Conservation (phyloP, 2,797 vertebrate species). For the Rhinogobio ventralis region DNA sequence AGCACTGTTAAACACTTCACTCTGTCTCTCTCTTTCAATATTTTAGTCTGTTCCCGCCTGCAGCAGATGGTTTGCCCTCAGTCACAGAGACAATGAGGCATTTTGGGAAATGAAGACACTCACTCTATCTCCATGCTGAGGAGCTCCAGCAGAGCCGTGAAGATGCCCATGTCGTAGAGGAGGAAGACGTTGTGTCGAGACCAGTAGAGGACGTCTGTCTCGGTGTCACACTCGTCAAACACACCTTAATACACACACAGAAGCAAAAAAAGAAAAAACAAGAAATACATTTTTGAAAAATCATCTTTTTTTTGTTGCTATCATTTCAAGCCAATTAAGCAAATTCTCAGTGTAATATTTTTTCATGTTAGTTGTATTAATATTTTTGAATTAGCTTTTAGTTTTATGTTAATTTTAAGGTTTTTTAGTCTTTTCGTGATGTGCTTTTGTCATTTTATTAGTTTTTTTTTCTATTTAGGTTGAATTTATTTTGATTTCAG, state of each 20-base stretch:
- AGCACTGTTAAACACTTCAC: conserved; percentile 25
- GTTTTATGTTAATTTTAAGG: neutral
- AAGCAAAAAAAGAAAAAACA: neutral
- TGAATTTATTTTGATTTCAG: too few relatives aligned
- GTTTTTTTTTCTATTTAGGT: too few relatives aligned
- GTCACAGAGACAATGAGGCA: neutral
- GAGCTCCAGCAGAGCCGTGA: conserved; percentile 92
- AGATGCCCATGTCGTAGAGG: conserved; percentile 93
- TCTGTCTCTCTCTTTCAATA: conserved; percentile 32
- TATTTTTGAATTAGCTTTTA: neutral
- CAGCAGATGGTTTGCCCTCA: neutral
- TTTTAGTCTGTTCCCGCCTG: neutral
- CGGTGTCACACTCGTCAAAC: conserved; percentile 91
- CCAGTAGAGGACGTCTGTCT: conserved; percentile 90
- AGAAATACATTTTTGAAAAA: neutral
- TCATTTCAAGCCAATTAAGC: too few relatives aligned
- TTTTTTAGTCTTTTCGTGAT: too few relatives aligned
- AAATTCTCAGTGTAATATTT: neutral
- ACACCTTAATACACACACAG: conserved; percentile 77
- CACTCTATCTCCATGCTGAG: conserved; percentile 99
- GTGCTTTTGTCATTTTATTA: neutral
- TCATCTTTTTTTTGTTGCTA: too few relatives aligned
- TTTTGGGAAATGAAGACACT: conserved; percentile 67
- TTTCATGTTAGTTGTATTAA: neutral
- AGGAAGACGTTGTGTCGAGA: conserved; percentile 94